Conservation (phyloP, 1,140 invertebrate genomes). For the Marisa cornuarietis region DNA sequence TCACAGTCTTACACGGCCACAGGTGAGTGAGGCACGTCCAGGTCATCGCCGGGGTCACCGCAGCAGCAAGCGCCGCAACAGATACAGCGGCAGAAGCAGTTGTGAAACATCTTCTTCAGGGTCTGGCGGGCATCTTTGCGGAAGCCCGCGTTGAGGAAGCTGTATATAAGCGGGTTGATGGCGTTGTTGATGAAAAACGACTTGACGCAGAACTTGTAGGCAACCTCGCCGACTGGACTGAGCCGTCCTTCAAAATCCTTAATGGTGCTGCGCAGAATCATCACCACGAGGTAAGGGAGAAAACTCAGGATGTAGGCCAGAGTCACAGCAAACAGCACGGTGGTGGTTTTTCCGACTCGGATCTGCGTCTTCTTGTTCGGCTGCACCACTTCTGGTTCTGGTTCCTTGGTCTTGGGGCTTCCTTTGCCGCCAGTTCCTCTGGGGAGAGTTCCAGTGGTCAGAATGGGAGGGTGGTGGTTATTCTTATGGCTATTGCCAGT, state of each 20-base stretch:
- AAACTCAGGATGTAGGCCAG: conserved; percentile 53
- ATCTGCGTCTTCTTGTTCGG: conserved; percentile 34
- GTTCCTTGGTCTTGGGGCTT: conserved; percentile 17
- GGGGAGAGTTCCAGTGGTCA: conserved; percentile 8
- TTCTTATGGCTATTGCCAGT: conserved; percentile 12
- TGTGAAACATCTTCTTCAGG: conserved; percentile 29
- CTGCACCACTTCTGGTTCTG: conserved; percentile 19
- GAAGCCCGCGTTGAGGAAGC: conserved; percentile 51
- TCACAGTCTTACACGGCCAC: not conserved
- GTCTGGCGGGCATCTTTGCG: conserved; percentile 40
- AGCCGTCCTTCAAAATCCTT: conserved; percentile 51
- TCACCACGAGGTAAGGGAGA: conserved; percentile 47
- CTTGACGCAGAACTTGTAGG: conserved; percentile 55
- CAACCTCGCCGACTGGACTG: conserved; percentile 41
- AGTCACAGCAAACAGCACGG: conserved; percentile 49
- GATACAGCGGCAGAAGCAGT: conserved; percentile 35
- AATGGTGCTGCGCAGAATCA: conserved; percentile 45
- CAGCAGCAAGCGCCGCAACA: conserved; percentile 11
- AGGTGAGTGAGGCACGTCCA: not conserved
- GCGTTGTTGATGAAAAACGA: conserved; percentile 58
- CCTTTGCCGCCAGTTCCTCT: not conserved
- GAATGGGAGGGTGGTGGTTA: not conserved
- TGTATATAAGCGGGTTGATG: conserved; percentile 54
- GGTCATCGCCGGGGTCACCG: not conserved
- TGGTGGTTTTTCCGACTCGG: conserved; percentile 47